phyloP scores from a whole-genome alignment of 2,113 vertebrate species.

The Semnornis frantzii region DNA sequence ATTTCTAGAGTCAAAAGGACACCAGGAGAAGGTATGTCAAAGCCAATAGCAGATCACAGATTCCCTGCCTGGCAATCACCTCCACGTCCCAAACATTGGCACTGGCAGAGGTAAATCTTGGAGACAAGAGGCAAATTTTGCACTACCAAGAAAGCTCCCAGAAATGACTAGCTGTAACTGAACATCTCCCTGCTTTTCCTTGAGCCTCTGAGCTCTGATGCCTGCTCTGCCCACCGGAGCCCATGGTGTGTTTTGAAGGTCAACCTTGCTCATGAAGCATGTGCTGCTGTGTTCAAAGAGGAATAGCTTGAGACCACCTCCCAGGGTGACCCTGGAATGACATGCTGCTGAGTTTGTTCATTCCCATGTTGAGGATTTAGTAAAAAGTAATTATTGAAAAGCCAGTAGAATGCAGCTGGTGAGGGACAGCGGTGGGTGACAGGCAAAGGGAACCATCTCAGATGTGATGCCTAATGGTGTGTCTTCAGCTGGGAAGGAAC shows the following conservation, averaged over 20 bases:
- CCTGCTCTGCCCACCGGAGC: neutral
- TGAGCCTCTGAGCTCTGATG: neutral
- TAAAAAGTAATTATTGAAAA: neutral
- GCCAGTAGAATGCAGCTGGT: neutral
- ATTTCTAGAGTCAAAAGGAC: neutral
- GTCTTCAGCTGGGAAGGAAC: neutral
- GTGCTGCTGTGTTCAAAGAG: neutral
- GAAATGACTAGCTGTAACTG: neutral
- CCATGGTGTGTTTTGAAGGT: neutral
- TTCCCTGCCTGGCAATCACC: neutral
- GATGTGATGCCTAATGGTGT: neutral
- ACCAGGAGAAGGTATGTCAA: neutral
- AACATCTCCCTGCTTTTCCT: neutral
- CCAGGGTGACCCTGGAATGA: neutral
- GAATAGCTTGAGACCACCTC: neutral
- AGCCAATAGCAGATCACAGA: neutral
- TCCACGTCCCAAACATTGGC: neutral
- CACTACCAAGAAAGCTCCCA: neutral
- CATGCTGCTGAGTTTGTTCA: neutral
- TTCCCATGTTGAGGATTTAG: neutral
- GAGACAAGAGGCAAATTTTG: neutral
- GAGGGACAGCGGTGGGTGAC: neutral
- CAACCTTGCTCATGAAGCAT: neutral
- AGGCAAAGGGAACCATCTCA: neutral
- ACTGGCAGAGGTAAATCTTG: neutral